A percentile compares a stretch with the other conserved stretches of the same genome.
These are phyloP conservation scores for Athene noctua DNA, from an alignment of 2,113 vertebrate genomes.

Conservation along the genomic window DNA sequence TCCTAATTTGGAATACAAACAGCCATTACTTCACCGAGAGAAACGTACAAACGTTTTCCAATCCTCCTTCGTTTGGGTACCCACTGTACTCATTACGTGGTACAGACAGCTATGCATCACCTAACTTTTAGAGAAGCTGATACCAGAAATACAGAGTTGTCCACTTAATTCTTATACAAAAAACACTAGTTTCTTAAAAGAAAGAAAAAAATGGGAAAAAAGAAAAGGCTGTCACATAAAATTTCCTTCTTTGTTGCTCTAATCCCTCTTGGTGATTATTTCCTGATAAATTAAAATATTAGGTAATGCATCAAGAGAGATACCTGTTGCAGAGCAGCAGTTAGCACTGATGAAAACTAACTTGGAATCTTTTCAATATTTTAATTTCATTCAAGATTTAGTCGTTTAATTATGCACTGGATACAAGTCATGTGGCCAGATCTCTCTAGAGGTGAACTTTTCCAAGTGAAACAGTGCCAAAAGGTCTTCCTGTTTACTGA, in stretches of 20 bases:
- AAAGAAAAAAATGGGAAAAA: accelerated
- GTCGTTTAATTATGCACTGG: neutral
- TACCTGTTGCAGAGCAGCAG: constrained; percentile 5
- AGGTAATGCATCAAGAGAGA: constrained; percentile 8
- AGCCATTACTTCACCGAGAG: neutral
- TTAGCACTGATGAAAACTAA: neutral
- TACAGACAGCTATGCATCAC: neutral
- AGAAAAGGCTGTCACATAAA: neutral
- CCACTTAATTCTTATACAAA: neutral
- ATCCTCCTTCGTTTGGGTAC: neutral
- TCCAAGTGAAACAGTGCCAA: constrained; percentile 6
- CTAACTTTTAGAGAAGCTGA: neutral
- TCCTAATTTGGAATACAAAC: neutral
- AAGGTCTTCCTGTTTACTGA: constrained; percentile 43
- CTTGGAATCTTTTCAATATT: neutral
- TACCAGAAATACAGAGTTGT: neutral
- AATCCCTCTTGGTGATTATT: neutral
- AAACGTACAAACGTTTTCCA: neutral
- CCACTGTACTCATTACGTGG: neutral
- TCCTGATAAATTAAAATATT: constrained; percentile 25
- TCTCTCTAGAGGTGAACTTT: constrained; percentile 7
- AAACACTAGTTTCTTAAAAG: neutral
- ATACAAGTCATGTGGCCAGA: neutral
- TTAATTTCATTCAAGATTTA: constrained; percentile 15
- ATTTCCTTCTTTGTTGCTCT: neutral